These are phyloP conservation scores for Archaeoteleia sp. DNA, from an alignment of 2,888 invertebrate species.

Conservation along the genomic window DNA sequence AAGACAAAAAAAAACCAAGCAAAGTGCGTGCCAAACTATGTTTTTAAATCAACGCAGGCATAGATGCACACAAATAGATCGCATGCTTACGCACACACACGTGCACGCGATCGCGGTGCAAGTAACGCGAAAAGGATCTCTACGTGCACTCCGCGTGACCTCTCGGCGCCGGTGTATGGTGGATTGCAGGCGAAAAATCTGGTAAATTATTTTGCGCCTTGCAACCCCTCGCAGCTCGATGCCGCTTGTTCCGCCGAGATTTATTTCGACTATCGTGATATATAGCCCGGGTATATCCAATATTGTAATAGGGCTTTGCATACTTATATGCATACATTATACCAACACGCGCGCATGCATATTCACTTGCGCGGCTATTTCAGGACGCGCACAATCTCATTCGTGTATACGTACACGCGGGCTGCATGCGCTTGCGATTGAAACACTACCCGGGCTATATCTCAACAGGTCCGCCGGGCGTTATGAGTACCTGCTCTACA, in stretches of 20 bases:
- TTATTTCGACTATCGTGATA: slow-evolving; percentile 73
- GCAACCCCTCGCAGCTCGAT: slow-evolving; percentile 52
- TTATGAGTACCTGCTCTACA: slow-evolving; percentile 72
- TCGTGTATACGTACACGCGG: slow-evolving; percentile 20
- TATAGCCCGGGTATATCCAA: slow-evolving; percentile 70
- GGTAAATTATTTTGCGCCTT: slow-evolving; percentile 60
- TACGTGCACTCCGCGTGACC: slow-evolving; percentile 60
- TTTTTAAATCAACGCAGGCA: slow-evolving; percentile 12
- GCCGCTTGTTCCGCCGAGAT: slow-evolving; percentile 71
- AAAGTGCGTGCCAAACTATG: slow-evolving; percentile 15
- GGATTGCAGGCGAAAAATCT: slow-evolving; percentile 55
- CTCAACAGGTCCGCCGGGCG: slow-evolving; percentile 71
- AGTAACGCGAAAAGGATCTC: slow-evolving; percentile 43
- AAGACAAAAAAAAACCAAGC: no score
- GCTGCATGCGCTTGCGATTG: slow-evolving; percentile 66
- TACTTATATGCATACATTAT: slow-evolving; percentile 60
- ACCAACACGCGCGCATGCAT: slow-evolving; percentile 24
- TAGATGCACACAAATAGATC: slow-evolving; percentile 36
- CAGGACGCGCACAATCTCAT: background rate
- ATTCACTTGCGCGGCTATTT: slow-evolving; percentile 5
- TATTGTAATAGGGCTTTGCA: slow-evolving; percentile 72
- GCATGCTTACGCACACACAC: background rate
- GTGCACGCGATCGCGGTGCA: slow-evolving; percentile 18
- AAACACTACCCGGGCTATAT: slow-evolving; percentile 74
- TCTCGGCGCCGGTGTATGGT: slow-evolving; percentile 48